phyloP scores from a whole-genome alignment of 2,113 vertebrate genomes.

The Lepus timidus region DNA sequence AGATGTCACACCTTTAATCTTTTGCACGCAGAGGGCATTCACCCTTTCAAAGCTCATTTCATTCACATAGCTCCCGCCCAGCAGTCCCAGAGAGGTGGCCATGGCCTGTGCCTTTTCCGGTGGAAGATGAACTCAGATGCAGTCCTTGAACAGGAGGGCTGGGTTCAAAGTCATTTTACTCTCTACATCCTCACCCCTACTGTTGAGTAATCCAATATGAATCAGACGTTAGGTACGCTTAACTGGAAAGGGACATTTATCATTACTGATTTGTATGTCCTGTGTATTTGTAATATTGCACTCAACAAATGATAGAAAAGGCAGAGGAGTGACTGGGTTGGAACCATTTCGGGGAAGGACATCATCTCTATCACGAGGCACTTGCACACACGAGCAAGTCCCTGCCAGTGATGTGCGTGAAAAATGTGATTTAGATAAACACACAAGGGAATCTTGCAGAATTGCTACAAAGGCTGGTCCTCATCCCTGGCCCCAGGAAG shows the following conservation, averaged over 20 bases:
- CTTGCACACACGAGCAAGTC: conserved; percentile 4
- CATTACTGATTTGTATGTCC: conserved; percentile 60
- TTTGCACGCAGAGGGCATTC: background rate
- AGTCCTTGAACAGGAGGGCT: no score
- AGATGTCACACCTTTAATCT: background rate
- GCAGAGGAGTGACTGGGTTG: background rate
- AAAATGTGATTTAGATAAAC: conserved; percentile 57
- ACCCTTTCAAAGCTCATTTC: conserved; percentile 1
- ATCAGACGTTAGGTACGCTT: conserved; percentile 34
- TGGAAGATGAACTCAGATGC: background rate
- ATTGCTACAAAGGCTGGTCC: background rate
- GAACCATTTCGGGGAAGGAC: background rate
- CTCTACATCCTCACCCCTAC: background rate
- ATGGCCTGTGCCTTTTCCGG: background rate
- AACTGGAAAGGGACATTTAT: conserved; percentile 33
- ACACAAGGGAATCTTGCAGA: conserved; percentile 38
- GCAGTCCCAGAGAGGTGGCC: background rate
- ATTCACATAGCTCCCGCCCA: background rate
- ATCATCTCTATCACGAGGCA: background rate
- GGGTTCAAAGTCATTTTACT: background rate
- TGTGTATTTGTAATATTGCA: conserved; percentile 7
- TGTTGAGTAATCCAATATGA: background rate
- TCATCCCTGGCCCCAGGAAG: no score
- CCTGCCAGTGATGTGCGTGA: conserved; percentile 54
- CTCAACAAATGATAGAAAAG: conserved; percentile 35